Percentiles rank a stretch among this genome's conserved stretches.
phyloP scores from a whole-genome alignment of 2,113 vertebrate species.

The Mobula birostris region DNA sequence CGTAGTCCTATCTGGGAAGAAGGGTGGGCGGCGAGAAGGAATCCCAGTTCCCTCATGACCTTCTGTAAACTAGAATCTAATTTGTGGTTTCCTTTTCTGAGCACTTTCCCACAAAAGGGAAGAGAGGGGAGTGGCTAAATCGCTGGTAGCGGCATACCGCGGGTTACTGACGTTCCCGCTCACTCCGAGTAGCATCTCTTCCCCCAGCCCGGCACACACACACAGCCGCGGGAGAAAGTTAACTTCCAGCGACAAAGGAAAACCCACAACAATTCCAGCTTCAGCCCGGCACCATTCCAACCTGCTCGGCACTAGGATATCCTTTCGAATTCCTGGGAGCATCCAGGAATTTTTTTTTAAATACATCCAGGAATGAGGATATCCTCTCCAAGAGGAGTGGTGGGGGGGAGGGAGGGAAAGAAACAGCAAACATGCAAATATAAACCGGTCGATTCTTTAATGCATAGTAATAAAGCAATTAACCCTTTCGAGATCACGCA shows the following conservation, averaged over 20 bases:
- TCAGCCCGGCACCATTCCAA: not conserved
- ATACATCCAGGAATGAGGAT: not conserved
- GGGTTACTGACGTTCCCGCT: not conserved
- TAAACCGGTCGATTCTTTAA: not conserved
- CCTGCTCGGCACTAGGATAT: not conserved
- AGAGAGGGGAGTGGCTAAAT: not conserved
- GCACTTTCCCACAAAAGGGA: constrained; percentile 21
- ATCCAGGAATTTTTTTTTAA: not conserved
- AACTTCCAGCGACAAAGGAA: not conserved
- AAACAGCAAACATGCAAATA: constrained; percentile 24
- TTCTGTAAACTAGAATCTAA: not conserved
- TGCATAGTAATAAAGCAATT: not conserved
- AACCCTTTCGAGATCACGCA: not conserved
- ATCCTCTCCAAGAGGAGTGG: not conserved
- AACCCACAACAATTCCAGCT: not conserved
- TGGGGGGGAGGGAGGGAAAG: not conserved
- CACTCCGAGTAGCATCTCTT: not conserved
- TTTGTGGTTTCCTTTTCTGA: constrained; percentile 15
- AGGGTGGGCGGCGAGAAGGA: not conserved
- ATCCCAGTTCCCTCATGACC: not conserved
- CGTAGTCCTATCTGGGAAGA: not conserved
- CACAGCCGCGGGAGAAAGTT: not conserved
- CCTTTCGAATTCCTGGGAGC: constrained; percentile 21
- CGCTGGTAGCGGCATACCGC: not conserved
- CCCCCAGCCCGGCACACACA: not conserved